Evolutionary conservation across 2,797 vertebrate genomes (phyloP), one percentile per base, ranked within the genome.

Genomic region (Neosilurus mollespiculum): DNA sequence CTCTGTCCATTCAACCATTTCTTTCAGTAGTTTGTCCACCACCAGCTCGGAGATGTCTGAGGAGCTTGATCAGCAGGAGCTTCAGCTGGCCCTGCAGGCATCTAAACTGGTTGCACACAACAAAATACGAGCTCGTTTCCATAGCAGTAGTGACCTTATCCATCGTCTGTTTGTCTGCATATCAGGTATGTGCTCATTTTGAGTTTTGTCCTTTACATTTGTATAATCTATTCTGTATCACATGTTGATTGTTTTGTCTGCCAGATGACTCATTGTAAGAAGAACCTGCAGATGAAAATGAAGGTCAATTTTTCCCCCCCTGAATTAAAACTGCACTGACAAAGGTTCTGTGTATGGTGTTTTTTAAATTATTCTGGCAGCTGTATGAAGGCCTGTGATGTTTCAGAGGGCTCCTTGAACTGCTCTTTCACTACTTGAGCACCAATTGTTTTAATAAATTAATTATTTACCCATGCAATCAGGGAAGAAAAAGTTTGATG

Each of bases 151-250:
- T 9, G 98, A 99, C 93, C 96, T 99, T 81, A 98, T 98, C 91
- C 98, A 99, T 86, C 96, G 97, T 61, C 96, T 99, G 77, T 99
- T 99, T 89, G 97, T 99, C 92, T 99, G 98, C 91, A 99, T 99
- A 93, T 99, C 98, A 95, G 98, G 97, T 99, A 92, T 18, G 87
- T 62, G 54, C 61, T 49, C 9, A 24, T n/a, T 22, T 24, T 76
- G 14, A 34, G 43, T 37, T 1, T 71, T 61, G n/a, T 3, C 24
- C 15, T 72, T 14, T 49, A 65, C 24, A 61, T 53, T 16, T 70
- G 14, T 58, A 18, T 37, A 12, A 9, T 34, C 34, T 22, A 61
- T 37, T 1, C n/a, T 30, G 49, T 53, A 8, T 53, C 66, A 69
- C 7, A 43, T 43, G 66, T 70, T 43, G 4, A 69, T 69, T 8